A percentile compares a stretch with the other conserved stretches of the same genome.
phyloP scores from a whole-genome alignment of 1,140 invertebrate species.

The Drosophila saltans region DNA sequence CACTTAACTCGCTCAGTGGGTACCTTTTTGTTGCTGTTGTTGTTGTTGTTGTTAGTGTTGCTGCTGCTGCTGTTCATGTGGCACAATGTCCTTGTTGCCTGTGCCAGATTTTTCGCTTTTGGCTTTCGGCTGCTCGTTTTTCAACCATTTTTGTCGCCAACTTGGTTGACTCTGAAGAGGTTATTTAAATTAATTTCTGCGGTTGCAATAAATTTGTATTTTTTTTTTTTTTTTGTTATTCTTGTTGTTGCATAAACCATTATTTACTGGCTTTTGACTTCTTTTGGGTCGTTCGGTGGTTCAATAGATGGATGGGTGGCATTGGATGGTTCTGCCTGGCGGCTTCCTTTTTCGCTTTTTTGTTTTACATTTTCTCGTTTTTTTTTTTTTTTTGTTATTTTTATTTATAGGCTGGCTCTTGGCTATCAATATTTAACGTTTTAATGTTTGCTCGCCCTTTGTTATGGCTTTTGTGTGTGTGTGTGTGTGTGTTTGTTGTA shows the following conservation, averaged over 20 bases:
- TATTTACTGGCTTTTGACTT: slow-evolving; percentile 55
- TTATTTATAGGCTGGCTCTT: slow-evolving; percentile 52
- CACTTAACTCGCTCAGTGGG: slow-evolving; percentile 17
- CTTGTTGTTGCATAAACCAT: slow-evolving; percentile 49
- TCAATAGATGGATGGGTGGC: slow-evolving; percentile 1
- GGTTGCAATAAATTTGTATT: slow-evolving; percentile 67
- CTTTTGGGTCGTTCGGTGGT: slow-evolving; percentile 10
- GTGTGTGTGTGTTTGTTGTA: slow-evolving; percentile 8
- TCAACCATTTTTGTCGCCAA: slow-evolving; percentile 51
- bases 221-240: slow-evolving; percentile 30
- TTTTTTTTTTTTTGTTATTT: slow-evolving; percentile 11
- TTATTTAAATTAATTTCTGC: slow-evolving; percentile 74
- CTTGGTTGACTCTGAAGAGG: slow-evolving; percentile 49
- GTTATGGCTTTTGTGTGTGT: slow-evolving; percentile 25
- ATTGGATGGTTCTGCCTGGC: neutral
- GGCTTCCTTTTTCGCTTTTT: no score
- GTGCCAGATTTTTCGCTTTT: slow-evolving; percentile 12
- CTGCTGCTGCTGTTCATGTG: slow-evolving; percentile 1
- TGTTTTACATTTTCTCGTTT: no score
- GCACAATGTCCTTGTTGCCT: slow-evolving; percentile 16
- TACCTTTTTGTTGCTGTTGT: slow-evolving; percentile 3
- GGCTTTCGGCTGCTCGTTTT: slow-evolving; percentile 33
- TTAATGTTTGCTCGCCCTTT: slow-evolving; percentile 47
- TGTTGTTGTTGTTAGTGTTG: neutral
- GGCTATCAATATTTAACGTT: slow-evolving; percentile 69